Evolutionary conservation across 2,797 vertebrate species (phyloP), one percentile per base, ranked within the genome.

Genomic region (Brotula barbata): DNA sequence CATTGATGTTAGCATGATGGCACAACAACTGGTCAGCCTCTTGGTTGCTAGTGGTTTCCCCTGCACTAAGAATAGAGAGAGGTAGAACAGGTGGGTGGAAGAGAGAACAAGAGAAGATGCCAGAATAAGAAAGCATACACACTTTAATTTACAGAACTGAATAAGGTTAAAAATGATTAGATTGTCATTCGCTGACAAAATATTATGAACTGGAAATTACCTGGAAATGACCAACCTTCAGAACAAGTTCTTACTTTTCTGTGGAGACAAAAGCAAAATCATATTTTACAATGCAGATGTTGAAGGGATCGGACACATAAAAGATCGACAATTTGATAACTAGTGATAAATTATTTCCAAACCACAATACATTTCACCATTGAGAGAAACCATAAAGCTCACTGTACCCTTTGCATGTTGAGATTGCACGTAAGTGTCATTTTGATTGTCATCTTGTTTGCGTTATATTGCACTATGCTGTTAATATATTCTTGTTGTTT

Each of bases 1-100:
- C 81, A 82, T 88, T 90, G 92, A 89, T 85, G 87, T 94, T 92
- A 97, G 91, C 93, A 92, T 91, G 94, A 95, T 92, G 95, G 93
- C 91, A 95, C 93, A 88, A 33, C 92, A 88, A 92, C 90, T 94
- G 85, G 93, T 93, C 92, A 94, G 91, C 90, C 92, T 93, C 89
- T 95, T 93, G 81, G 91, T 93, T 81, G 92, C 93, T 88, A 92
- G 88, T 88, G 91, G 91, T 90, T 93, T 93, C 87, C 90, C 93
- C 94, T 95, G 89, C 46, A 70, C 83, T 82, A 63, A 68, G 65
- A 85, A 86, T 88, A 77, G 77, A 68, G 34, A 60, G 9, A 50
- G 20, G 7, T 0, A 3, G 15, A 50, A 43, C 2, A 52, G 19
- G 46, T 8, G 19, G 20, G 19, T 17, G 40, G 19, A 40, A 64